These are phyloP conservation scores for Gobiocypris rarus DNA, from an alignment of 2,113 vertebrate genomes.

Conservation along the genomic window DNA sequence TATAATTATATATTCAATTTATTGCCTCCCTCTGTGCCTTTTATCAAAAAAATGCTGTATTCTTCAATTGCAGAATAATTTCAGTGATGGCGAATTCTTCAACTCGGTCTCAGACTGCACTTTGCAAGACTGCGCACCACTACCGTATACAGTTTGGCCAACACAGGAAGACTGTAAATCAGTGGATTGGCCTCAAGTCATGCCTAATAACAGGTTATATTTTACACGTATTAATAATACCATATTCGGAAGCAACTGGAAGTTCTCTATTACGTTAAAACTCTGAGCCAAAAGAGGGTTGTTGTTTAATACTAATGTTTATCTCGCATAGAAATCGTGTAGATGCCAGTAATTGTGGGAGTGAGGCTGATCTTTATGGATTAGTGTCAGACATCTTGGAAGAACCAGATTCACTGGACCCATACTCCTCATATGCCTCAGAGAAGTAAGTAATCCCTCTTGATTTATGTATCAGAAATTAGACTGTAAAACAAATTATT, in stretches of 20 bases:
- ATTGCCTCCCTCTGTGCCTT: no score
- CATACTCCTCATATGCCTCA: constrained; percentile 76
- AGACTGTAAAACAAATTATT: no score
- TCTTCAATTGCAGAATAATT: constrained; percentile 58
- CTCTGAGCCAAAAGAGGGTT: not conserved
- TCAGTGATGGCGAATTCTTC: constrained; percentile 36
- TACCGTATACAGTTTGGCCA: constrained; percentile 65
- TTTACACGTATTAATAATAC: not conserved
- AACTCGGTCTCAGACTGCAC: constrained; percentile 41
- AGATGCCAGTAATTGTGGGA: constrained; percentile 82
- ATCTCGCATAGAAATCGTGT: constrained; percentile 73
- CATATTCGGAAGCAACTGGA: not conserved
- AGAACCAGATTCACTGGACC: constrained; percentile 83
- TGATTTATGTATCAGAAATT: no score
- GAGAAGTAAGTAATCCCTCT: constrained; percentile 85
- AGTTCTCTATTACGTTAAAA: not conserved
- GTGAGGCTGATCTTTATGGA: constrained; percentile 88
- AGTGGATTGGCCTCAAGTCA: constrained; percentile 55
- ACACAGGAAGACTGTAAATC: constrained; percentile 62
- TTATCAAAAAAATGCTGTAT: constrained; percentile 2
- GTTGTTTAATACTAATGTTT: constrained; percentile 1
- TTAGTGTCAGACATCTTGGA: constrained; percentile 93
- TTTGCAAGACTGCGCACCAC: constrained; percentile 56
- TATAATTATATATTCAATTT: no score
- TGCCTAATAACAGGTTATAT: constrained; percentile 66